phyloP scores from a whole-genome alignment of 1,140 invertebrate genomes.

The Papilio aristodemus region DNA sequence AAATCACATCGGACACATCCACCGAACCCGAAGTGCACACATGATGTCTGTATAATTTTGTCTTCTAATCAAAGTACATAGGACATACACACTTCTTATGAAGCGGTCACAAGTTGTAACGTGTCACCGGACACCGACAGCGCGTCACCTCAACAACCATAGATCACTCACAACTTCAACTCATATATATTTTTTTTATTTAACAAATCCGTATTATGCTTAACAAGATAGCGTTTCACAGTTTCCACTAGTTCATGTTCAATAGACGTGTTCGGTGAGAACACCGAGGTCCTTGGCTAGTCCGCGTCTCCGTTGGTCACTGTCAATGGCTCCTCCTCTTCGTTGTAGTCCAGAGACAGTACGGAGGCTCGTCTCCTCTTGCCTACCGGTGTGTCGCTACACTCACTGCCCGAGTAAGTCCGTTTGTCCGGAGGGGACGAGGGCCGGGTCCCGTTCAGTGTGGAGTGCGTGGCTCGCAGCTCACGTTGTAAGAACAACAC shows the following conservation, averaged over 20 bases:
- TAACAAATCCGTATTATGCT: constrained; percentile 43
- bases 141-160: constrained; percentile 40
- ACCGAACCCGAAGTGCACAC: constrained; percentile 65
- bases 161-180: constrained; percentile 54
- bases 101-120: constrained; percentile 51
- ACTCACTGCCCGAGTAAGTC: constrained; percentile 78
- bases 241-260: constrained; percentile 53
- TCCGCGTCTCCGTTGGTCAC: constrained; percentile 75
- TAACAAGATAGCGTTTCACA: constrained; percentile 43
- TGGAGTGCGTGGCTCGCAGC: constrained; percentile 84
- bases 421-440: constrained; percentile 67
- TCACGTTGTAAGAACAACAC: constrained; percentile 97
- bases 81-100: constrained; percentile 62
- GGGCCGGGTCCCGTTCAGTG: constrained; percentile 56
- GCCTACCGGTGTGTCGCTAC: constrained; percentile 62
- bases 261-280: constrained; percentile 48
- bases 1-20: constrained; percentile 64
- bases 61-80: constrained; percentile 72
- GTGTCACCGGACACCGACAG: constrained; percentile 45
- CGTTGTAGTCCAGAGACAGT: constrained; percentile 86
- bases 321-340: constrained; percentile 81
- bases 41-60: constrained; percentile 55
- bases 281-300: constrained; percentile 59
- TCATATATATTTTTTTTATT: constrained; percentile 47
- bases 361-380: constrained; percentile 86